Conservation (phyloP, 2,888 invertebrate genomes). For the Eustalomyia histrio region DNA sequence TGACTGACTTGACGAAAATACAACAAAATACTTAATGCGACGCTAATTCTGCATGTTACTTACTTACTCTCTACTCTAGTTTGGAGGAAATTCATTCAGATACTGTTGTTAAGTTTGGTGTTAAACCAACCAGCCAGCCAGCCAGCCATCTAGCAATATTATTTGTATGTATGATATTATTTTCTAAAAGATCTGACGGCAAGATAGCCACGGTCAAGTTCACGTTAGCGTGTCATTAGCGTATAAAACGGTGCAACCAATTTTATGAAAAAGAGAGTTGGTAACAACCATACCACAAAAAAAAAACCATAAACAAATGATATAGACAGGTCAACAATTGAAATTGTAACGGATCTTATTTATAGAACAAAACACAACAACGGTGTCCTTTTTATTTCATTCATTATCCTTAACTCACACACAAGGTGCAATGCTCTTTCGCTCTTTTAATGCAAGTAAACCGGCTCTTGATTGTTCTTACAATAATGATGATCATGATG, state of each 20-base stretch:
- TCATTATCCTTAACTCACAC: slow-evolving; percentile 30
- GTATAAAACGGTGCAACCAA: slow-evolving; percentile 67
- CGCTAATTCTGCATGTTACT: slow-evolving; percentile 48
- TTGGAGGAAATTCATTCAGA: slow-evolving; percentile 48
- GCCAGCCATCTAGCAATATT: slow-evolving; percentile 29
- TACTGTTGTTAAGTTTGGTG: slow-evolving; percentile 12
- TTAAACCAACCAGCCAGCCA: slow-evolving; percentile 4
- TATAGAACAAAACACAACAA: slow-evolving; percentile 19
- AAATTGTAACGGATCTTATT: slow-evolving; percentile 75
- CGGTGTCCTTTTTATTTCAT: slow-evolving; percentile 19
- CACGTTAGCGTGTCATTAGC: slow-evolving; percentile 75
- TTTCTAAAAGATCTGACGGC: slow-evolving; percentile 65
- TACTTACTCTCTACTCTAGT: slow-evolving; percentile 22
- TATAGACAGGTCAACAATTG: slow-evolving; percentile 69
- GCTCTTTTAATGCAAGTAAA: slow-evolving; percentile 48
- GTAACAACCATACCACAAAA: background rate
- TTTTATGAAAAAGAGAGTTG: background rate
- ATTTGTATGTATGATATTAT: slow-evolving; percentile 39
- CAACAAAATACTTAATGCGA: slow-evolving; percentile 46
- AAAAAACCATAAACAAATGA: slow-evolving; percentile 50
- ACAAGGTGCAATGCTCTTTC: slow-evolving; percentile 67
- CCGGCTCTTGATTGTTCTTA: slow-evolving; percentile 39
- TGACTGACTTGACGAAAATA: slow-evolving; percentile 16
- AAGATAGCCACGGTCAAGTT: slow-evolving; percentile 78
- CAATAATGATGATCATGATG: slow-evolving; percentile 35